Percentiles rank a stretch among this genome's conserved stretches.
Conservation (phyloP, 1,140 invertebrate species). For the Lepeophtheirus salmonis region DNA sequence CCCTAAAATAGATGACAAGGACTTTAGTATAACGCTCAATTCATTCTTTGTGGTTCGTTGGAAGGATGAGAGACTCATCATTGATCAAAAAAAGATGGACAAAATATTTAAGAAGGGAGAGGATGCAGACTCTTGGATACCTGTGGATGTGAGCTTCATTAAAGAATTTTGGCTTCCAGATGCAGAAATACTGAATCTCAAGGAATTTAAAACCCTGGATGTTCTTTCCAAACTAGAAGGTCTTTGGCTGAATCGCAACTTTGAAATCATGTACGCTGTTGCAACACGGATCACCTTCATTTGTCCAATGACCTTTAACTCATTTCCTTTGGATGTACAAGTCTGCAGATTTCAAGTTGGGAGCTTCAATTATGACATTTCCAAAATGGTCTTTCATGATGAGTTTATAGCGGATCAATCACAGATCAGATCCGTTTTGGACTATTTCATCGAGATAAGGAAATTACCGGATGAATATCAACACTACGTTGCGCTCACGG, state of each 20-base stretch:
- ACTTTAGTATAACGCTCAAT: conserved; percentile 17
- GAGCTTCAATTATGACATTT: conserved; percentile 14
- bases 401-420: conserved; percentile 17
- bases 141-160: conserved; percentile 16
- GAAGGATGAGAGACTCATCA: conserved; percentile 10
- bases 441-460: conserved; percentile 14
- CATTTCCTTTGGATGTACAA: conserved; percentile 16
- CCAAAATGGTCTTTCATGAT: conserved; percentile 18
- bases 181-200: conserved; percentile 16
- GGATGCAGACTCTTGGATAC: conserved; percentile 14
- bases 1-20: conserved; percentile 17
- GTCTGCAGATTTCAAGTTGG: conserved; percentile 17
- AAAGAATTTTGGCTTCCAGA: conserved; percentile 17
- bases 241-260: conserved; percentile 14
- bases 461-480: conserved; percentile 10
- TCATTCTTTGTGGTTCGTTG: conserved; percentile 17
- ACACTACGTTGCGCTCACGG: conserved; percentile 15
- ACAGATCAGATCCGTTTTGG: conserved; percentile 13
- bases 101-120: conserved; percentile 8
- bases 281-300: conserved; percentile 17
- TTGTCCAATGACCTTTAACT: conserved; percentile 18
- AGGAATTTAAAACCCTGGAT: conserved; percentile 17
- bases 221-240: conserved; percentile 16
- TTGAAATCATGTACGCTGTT: conserved; percentile 18
- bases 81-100: conserved; percentile 16